A percentile compares a stretch with the other conserved stretches of the same genome.
These are phyloP conservation scores for Cordilura impudica DNA, from an alignment of 2,888 invertebrate species.

Conservation along the genomic window DNA sequence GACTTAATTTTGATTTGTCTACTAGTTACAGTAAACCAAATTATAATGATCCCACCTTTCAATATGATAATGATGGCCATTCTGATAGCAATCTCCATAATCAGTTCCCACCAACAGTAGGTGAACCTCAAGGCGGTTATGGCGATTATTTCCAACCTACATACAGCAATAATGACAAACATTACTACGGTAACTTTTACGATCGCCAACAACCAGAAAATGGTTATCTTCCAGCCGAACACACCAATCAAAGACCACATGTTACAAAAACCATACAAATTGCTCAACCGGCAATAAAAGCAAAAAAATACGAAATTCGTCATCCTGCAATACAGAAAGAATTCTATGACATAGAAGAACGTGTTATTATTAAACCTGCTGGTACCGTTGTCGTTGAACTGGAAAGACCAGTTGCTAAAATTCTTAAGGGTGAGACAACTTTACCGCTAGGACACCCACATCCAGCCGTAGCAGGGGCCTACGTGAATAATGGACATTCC, in stretches of 20 bases:
- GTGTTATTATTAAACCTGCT: slow-evolving; percentile 81
- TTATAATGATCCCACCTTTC: slow-evolving; percentile 65
- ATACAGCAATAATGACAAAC: not conserved
- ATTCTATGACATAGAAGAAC: slow-evolving; percentile 82
- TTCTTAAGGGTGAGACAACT: slow-evolving; percentile 78
- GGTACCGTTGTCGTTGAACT: slow-evolving; percentile 82
- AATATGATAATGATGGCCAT: slow-evolving; percentile 66
- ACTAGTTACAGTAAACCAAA: slow-evolving; percentile 68
- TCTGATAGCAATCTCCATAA: slow-evolving; percentile 67
- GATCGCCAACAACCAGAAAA: slow-evolving; percentile 60
- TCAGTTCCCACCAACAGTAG: slow-evolving; percentile 70
- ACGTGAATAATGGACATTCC: slow-evolving; percentile 66
- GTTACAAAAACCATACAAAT: slow-evolving; percentile 81
- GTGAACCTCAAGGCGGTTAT: slow-evolving; percentile 66
- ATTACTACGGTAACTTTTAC: slow-evolving; percentile 41
- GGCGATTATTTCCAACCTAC: slow-evolving; percentile 63
- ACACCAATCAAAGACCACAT: slow-evolving; percentile 74
- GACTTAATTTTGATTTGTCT: slow-evolving; percentile 61
- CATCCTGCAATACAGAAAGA: slow-evolving; percentile 82
- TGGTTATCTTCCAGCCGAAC: slow-evolving; percentile 65
- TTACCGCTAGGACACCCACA: slow-evolving; percentile 73
- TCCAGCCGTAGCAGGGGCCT: slow-evolving; percentile 73
- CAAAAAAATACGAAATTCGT: slow-evolving; percentile 80
- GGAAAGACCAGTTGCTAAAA: slow-evolving; percentile 81
- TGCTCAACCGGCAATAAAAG: slow-evolving; percentile 80